Conservation (phyloP, 2,113 vertebrate genomes). For the Campylomormyrus numenius region DNA sequence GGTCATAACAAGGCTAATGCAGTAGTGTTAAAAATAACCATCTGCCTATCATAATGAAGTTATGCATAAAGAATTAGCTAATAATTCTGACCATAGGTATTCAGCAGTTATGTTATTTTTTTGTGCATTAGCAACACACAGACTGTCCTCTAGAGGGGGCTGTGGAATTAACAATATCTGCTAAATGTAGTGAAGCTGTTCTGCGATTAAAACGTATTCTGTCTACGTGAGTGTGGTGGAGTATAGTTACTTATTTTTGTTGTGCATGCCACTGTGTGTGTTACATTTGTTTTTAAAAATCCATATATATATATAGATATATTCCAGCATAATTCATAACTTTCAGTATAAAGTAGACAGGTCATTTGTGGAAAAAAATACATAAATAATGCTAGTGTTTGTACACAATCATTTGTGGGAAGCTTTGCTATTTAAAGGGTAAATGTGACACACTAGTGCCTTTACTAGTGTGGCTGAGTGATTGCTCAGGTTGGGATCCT, state of each 20-base stretch:
- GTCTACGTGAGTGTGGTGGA: not conserved
- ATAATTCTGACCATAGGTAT: not conserved
- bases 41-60: not conserved
- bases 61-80: not conserved
- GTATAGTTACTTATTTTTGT: not conserved
- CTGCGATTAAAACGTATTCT: not conserved
- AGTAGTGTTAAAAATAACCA: not conserved
- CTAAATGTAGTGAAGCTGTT: not conserved
- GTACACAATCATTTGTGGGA: not conserved
- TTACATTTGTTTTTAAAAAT: not conserved
- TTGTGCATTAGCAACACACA: not conserved
- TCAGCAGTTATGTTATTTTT: not conserved
- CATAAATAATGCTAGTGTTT: not conserved
- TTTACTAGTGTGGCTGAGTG: not conserved
- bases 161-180: not conserved
- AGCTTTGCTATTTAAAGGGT: not conserved
- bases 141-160: not conserved
- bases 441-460: not conserved
- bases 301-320: not conserved
- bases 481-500: not conserved
- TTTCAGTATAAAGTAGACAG: not conserved
- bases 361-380: not conserved
- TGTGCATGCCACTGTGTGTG: not conserved
- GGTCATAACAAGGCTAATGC: not conserved
- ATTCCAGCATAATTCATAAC: not conserved